Evolutionary conservation across 1,140 invertebrate species (phyloP).

Genomic region (Bombus sylvicola): DNA sequence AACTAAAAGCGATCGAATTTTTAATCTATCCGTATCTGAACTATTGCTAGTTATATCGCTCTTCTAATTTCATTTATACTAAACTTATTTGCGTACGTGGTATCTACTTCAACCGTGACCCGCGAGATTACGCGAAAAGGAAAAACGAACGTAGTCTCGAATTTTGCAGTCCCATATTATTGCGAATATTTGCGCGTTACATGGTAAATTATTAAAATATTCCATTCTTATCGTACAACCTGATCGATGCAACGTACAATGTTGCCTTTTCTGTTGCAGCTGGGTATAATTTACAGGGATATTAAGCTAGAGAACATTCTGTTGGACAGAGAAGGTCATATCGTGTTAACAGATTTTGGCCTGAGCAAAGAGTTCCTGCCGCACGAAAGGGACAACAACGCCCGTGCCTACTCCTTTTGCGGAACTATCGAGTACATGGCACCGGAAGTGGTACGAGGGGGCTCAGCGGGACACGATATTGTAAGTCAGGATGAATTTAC

Average conservation of each 20-base stretch:
- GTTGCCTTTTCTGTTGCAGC: slow-evolving; percentile 83
- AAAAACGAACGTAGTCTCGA: no score
- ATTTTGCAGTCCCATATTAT: background rate
- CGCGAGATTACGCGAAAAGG: background rate
- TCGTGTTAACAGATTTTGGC: slow-evolving; percentile 96
- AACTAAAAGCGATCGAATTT: no score
- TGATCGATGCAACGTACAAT: background rate
- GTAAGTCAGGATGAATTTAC: slow-evolving; percentile 84
- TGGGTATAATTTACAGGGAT: slow-evolving; percentile 97
- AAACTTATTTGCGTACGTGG: no score
- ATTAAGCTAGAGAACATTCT: slow-evolving; percentile 97
- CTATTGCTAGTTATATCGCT: no score
- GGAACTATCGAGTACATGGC: slow-evolving; percentile 99
- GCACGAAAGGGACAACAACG: slow-evolving; percentile 83
- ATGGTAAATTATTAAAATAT: slow-evolving; percentile 9
- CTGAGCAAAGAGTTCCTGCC: slow-evolving; percentile 94
- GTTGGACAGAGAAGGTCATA: slow-evolving; percentile 93
- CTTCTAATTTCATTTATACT: no score
- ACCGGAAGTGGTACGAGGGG: slow-evolving; percentile 94
- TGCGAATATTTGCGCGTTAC: background rate
- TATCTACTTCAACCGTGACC: background rate
- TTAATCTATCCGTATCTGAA: no score
- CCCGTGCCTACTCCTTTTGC: slow-evolving; percentile 97
- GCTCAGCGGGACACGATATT: slow-evolving; percentile 93
- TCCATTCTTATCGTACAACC: background rate